These are phyloP conservation scores for Acyrthosiphon pisum DNA, from an alignment of 1,140 invertebrate species.

Conservation along the genomic window DNA sequence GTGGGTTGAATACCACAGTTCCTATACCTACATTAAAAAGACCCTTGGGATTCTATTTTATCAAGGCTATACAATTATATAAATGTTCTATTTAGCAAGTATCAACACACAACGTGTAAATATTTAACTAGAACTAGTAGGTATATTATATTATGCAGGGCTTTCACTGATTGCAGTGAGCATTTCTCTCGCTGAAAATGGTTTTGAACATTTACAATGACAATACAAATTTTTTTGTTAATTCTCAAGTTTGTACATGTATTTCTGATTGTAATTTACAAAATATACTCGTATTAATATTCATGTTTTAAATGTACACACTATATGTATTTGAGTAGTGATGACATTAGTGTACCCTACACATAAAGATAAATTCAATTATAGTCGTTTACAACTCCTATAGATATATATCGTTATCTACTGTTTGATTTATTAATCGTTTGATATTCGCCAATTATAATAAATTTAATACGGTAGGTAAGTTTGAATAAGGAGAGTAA, in stretches of 20 bases:
- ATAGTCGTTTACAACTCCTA: background rate
- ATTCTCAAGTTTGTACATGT: background rate
- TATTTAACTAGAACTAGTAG: background rate
- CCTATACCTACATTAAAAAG: background rate
- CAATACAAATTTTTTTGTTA: background rate
- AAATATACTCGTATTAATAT: background rate
- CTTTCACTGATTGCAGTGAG: background rate
- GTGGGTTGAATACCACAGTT: background rate
- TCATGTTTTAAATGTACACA: background rate
- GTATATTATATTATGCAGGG: background rate
- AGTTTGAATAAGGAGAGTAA: background rate
- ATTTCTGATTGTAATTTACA: background rate
- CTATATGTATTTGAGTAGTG: background rate
- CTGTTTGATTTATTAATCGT: constrained; percentile 8
- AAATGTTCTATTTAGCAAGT: constrained; percentile 7
- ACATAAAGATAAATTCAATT: background rate
- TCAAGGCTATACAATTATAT: constrained; percentile 3
- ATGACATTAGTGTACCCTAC: background rate
- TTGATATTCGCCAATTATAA: constrained; percentile 6
- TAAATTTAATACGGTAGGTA: background rate
- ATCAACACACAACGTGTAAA: background rate
- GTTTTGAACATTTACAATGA: background rate
- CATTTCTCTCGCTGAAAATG: background rate
- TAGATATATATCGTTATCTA: background rate
- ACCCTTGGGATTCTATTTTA: constrained; percentile 11